Base-by-base conservation (phyloP, 2,888 invertebrate species). In the Nemoura dubitans region DNA sequence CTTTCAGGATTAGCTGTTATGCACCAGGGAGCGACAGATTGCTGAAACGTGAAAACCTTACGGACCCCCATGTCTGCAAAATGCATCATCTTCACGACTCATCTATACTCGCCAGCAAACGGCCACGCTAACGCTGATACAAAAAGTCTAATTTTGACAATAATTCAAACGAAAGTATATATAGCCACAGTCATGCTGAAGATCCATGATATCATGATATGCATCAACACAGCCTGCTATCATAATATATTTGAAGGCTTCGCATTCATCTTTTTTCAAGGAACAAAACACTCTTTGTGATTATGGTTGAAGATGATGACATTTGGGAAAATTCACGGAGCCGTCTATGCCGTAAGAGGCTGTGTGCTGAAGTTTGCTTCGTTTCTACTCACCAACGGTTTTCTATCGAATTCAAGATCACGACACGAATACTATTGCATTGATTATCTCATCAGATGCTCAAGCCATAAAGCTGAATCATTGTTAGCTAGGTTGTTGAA, bases 1-100 rank as follows among this genome's bases (percentile, higher is more conserved):
- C 21, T 7, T 21, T 7, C 59, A 59, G 14, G 28, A n/a, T 81
- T 81, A 28, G 27, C 28, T 28, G 78, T 78, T 27, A 78, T 26
- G 7, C 16, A 10, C 26, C 78, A 78, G 28, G 25, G 16, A 25
- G 10, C 28, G 78, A 78, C 78, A 27, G 28, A 78, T 78, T 78
- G 78, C 27, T 14, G 26, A n/a, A 78, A 28, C 1, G n/a, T 28
- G 30, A 81, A 30, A 81, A 30, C 36, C 36, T 36, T 36, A 36
- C 36, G 36, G 36, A 36, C 36, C 36, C 36, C 36, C 36, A 36
- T 81, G 30, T 81, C 29, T 81, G 81, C 28, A 10, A 81, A 29
- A 29, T n/a, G n/a, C 81, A 81, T 81, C 30, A 81, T 81, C 28
- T 29, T n/a, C 30, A 30, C 78, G 78, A 21, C 0, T 27, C 78